Evolutionary conservation across 2,888 invertebrate species (phyloP), one percentile per base, ranked within the genome.

Genomic region (Torymus tubicola): DNA sequence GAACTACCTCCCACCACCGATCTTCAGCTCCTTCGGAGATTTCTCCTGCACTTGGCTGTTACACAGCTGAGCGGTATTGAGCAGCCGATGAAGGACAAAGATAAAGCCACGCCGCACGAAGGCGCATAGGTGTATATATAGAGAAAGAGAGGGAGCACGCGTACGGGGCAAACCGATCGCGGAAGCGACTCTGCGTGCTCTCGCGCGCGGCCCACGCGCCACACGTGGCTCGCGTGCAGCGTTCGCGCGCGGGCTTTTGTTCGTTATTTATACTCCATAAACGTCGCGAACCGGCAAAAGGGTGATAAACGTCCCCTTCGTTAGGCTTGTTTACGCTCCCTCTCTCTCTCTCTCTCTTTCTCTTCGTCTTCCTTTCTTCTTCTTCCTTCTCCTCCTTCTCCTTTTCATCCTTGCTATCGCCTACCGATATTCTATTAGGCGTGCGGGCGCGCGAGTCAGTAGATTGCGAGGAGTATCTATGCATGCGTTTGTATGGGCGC

Each of bases 221-320:
- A 31, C 31, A 31, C 31, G 31, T 31, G 31, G 31, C 31, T 31
- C 31, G 31, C 31, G 31, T 31, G 31, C 31, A 31, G 31, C 31
- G 2, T 31, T 31, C 71, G 70, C 55, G 65, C 52, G 21, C 18
- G n/a, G 53, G 31, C 78, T 75, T 75, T 72, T 68, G 71, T 63
- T 71, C 21, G 75, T 81, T 81, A 81, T 81, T 81, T 81, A 81
- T 81, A 75, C 71, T 67, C 78, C 75, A 78, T 78, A 81, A 78
- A 78, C 63, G 81, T 78, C 78, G 65, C 77, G 52, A 8, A 8
- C 42, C 13, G 64, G 77, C 16, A 61, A 50, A 60, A 31, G 73
- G 50, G 61, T 81, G 81, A 81, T 81, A 81, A 81, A 81, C 78
- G 78, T 70, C 65, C 71, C 70, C 70, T 74, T 81, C 81, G 81